phyloP scores from a whole-genome alignment of 2,113 vertebrate species.

The Bubo blakistoni region DNA sequence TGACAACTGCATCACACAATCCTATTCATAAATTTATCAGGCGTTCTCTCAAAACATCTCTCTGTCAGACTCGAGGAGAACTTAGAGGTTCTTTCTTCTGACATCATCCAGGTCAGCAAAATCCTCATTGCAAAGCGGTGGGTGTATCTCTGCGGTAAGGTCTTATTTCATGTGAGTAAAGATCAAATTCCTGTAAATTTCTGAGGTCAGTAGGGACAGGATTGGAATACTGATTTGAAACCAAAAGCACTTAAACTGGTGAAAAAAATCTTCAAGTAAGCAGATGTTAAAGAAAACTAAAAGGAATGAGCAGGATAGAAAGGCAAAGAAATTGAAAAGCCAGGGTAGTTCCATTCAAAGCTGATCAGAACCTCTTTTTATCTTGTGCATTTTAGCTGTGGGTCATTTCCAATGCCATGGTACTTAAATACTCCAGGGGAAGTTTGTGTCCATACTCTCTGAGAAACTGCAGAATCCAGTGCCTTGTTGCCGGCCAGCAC shows the following conservation, averaged over 20 bases:
- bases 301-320: background rate
- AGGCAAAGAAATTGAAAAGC: background rate
- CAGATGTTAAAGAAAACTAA: background rate
- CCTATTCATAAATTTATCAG: background rate
- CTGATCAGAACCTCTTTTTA: background rate
- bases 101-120: background rate
- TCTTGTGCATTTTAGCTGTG: background rate
- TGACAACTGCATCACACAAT: background rate
- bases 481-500: background rate
- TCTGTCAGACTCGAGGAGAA: background rate
- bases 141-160: background rate
- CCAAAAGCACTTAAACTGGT: background rate
- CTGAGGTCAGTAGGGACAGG: background rate
- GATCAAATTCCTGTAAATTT: background rate
- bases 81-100: background rate
- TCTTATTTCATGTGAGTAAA: background rate
- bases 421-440: background rate
- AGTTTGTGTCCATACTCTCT: background rate
- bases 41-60: background rate
- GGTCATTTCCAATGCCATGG: background rate
- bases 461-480: background rate
- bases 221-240: background rate
- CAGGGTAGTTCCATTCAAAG: background rate
- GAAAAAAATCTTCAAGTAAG: background rate
- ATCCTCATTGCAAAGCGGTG: background rate